A percentile compares a stretch with the other conserved stretches of the same genome.
Conservation (phyloP, 2,113 vertebrate genomes). For the Syngnathus floridae region DNA sequence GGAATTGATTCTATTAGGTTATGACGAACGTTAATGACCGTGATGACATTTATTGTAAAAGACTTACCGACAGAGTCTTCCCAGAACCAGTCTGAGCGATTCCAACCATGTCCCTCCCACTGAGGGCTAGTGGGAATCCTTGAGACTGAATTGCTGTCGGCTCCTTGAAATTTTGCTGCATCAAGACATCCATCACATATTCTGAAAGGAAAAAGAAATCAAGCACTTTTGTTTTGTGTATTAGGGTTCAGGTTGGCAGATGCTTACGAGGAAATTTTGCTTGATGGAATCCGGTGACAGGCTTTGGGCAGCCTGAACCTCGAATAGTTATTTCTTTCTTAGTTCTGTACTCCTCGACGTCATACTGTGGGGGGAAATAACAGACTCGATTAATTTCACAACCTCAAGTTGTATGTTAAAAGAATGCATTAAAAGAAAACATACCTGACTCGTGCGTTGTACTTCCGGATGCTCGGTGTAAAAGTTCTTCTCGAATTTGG, state of each 20-base stretch:
- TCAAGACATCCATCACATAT: conserved; percentile 90
- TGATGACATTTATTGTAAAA: background rate
- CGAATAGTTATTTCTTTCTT: conserved; percentile 94
- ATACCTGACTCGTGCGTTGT: conserved; percentile 78
- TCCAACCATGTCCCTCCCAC: conserved; percentile 97
- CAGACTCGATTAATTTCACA: background rate
- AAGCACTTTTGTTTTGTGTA: background rate
- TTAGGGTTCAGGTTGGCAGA: background rate
- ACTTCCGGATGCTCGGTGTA: conserved; percentile 83
- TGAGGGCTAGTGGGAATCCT: conserved; percentile 90
- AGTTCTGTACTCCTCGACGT: conserved; percentile 83
- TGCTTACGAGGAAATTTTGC: conserved; percentile 91
- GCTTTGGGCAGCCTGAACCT: conserved; percentile 85
- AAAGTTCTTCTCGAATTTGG: conserved; percentile 93
- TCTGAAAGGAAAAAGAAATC: conserved; percentile 60
- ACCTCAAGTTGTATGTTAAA: too few species aligned
- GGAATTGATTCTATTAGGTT: background rate
- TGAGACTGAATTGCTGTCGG: conserved; percentile 96
- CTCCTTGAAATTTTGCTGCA: conserved; percentile 93
- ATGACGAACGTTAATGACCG: background rate
- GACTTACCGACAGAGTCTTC: conserved; percentile 88
- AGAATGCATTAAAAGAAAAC: background rate
- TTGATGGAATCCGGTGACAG: conserved; percentile 84
- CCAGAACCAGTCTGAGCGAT: conserved; percentile 97
- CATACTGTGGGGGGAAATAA: conserved; percentile 68